Evolutionary conservation across 2,888 invertebrate species (phyloP), one percentile per base, ranked within the genome.

Genomic region (Timema podura): DNA sequence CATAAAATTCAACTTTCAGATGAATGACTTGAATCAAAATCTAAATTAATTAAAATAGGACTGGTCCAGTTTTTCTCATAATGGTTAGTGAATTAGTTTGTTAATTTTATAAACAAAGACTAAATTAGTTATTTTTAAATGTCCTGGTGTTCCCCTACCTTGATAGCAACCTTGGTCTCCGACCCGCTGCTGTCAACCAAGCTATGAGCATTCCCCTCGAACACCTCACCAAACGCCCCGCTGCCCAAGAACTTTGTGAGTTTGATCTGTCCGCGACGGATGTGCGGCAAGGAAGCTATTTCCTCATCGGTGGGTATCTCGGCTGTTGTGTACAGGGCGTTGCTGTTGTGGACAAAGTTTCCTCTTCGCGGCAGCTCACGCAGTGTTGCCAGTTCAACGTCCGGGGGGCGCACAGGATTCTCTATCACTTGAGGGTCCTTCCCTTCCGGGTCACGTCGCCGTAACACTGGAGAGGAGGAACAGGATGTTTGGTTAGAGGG

Each of bases 181-280:
- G 77, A 77, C 16, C 77, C 78, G 44, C 84, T 84, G 7, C 85
- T 85, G 68, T 86, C 86, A 0, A 80, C 77, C 61, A 91, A 83
- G 75, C 90, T 87, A 74, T 88, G 86, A 0, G 95, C 93, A 72
- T 91, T 85, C 0, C 98, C 98, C 83, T 96, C 95, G 79, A 93
- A 96, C 1, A 98, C 98, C 82, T 98, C 96, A 0, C 98, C 98
- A 78, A 98, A 99, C 0, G 97, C 97, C 0, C 98, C 98, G 71
- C 94, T 93, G 0, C 98, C 98, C 68, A 99, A 84, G 79, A 96
- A 95, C 78, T 93, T 93, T 13, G 90, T 90, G 47, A 96, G 82
- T 0, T 91, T 91, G 70, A 98, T 91, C 79, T 96, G 94, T 74
- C 92, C 92, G 72, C 93, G 87, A 51, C 89, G 86, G 71, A 98